Conservation (phyloP, 2,888 invertebrate genomes). For the Tineola bisselliella region DNA sequence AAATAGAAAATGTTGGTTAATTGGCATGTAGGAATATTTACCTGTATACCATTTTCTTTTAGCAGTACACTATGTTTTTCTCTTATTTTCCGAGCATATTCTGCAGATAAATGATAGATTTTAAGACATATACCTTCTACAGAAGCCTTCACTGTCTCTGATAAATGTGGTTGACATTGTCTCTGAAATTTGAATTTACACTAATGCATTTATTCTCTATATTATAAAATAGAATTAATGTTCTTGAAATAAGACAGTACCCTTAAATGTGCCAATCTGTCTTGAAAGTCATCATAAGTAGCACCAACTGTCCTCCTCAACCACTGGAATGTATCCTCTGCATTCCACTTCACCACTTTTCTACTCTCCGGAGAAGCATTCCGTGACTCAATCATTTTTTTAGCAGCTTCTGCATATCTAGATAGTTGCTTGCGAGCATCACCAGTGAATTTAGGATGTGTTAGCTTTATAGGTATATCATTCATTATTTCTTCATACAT, state of each 20-base stretch:
- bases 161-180: slow-evolving; percentile 95
- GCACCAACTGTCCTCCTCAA: slow-evolving; percentile 91
- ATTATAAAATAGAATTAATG: neutral
- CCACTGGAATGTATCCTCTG: slow-evolving; percentile 97
- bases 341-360: slow-evolving; percentile 98
- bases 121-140: slow-evolving; percentile 96
- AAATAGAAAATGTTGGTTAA: neutral
- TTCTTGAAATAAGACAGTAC: slow-evolving; percentile 27
- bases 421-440: slow-evolving; percentile 95
- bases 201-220: no score
- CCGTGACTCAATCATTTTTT: slow-evolving; percentile 94
- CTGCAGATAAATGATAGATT: slow-evolving; percentile 90
- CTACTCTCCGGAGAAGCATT: slow-evolving; percentile 92
- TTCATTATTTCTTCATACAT: slow-evolving; percentile 99
- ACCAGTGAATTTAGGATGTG: slow-evolving; percentile 94
- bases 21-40: slow-evolving; percentile 21
- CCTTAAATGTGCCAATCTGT: slow-evolving; percentile 87
- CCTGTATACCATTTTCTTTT: slow-evolving; percentile 86
- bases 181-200: slow-evolving; percentile 57
- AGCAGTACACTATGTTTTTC: slow-evolving; percentile 86
- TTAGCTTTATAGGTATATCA: slow-evolving; percentile 95
- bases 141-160: slow-evolving; percentile 92
- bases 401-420: slow-evolving; percentile 95
- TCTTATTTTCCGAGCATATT: slow-evolving; percentile 89
- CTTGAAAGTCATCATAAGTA: slow-evolving; percentile 93